phyloP scores from a whole-genome alignment of 2,888 invertebrate genomes.

The Plebejus argus region DNA sequence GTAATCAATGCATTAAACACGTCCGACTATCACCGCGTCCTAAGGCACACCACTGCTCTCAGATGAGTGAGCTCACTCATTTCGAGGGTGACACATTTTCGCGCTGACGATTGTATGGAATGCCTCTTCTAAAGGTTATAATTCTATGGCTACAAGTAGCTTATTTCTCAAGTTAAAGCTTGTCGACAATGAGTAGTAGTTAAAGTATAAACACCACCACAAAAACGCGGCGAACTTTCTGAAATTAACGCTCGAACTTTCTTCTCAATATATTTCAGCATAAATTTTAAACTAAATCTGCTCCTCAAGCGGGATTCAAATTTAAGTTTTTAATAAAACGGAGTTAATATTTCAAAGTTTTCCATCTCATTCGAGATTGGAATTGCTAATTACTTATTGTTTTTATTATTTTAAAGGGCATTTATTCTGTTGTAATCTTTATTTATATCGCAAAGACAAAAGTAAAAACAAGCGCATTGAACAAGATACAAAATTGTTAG shows the following conservation, averaged over 20 bases:
- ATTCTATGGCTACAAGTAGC: no score
- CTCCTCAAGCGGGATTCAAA: slow-evolving; percentile 28
- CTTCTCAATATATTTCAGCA: slow-evolving; percentile 20
- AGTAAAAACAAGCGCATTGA: no score
- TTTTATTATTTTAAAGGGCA: background rate
- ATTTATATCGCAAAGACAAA: no score
- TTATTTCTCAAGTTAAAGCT: background rate
- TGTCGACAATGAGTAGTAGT: background rate
- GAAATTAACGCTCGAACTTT: slow-evolving; percentile 30
- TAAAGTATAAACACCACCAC: background rate
- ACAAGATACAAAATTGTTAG: no score
- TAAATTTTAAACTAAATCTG: slow-evolving; percentile 26
- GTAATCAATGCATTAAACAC: no score
- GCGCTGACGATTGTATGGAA: no score
- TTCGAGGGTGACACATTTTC: no score
- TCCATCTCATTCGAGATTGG: slow-evolving; percentile 27
- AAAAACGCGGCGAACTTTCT: background rate
- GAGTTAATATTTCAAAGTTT: slow-evolving; percentile 32
- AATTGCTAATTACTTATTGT: slow-evolving; percentile 11
- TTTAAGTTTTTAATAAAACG: slow-evolving; percentile 33
- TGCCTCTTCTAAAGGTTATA: no score
- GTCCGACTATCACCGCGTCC: no score
- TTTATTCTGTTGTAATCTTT: background rate
- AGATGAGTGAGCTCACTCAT: no score
- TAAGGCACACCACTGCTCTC: no score